These are phyloP conservation scores for Strigamia transsilvanica DNA, from an alignment of 2,888 invertebrate species.

Conservation along the genomic window DNA sequence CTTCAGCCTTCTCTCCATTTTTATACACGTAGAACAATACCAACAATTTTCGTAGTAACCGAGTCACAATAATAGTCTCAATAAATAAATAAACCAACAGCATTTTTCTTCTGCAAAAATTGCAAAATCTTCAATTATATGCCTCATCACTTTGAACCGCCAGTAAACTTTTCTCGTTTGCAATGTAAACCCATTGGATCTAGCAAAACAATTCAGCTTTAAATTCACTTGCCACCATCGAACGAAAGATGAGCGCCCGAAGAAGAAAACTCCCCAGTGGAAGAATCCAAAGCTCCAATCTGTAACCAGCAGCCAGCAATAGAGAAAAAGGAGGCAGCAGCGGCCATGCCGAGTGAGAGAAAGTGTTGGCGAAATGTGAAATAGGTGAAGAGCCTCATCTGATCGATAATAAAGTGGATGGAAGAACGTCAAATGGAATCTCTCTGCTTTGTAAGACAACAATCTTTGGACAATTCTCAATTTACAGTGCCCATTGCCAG, in stretches of 20 bases:
- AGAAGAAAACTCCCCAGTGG: constrained; percentile 3
- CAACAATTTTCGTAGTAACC: too few species aligned
- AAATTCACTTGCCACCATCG: constrained; percentile 2
- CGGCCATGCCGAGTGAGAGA: constrained; percentile 9
- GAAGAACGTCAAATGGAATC: background rate
- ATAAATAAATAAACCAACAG: too few species aligned
- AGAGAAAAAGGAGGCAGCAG: background rate
- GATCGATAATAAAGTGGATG: constrained; percentile 26
- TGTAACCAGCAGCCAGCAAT: constrained; percentile 21
- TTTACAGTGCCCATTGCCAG: background rate
- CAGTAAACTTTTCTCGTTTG: too few species aligned
- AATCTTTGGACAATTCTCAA: constrained; percentile 24
- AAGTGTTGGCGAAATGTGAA: constrained; percentile 20
- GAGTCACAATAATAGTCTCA: too few species aligned
- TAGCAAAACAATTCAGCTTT: constrained; percentile 20
- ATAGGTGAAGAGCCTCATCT: constrained; percentile 6
- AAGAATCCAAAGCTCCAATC: constrained; percentile 30
- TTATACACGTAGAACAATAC: too few species aligned
- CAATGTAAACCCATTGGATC: background rate
- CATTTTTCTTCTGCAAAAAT: too few species aligned
- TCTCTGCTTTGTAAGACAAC: background rate
- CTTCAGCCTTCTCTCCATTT: too few species aligned
- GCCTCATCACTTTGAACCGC: too few species aligned
- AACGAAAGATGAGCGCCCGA: constrained; percentile 16
- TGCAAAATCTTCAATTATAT: too few species aligned